Percentiles rank a stretch among this genome's conserved stretches.
These are phyloP conservation scores for Atrina japonica DNA, from an alignment of 2,888 invertebrate genomes.

Conservation along the genomic window DNA sequence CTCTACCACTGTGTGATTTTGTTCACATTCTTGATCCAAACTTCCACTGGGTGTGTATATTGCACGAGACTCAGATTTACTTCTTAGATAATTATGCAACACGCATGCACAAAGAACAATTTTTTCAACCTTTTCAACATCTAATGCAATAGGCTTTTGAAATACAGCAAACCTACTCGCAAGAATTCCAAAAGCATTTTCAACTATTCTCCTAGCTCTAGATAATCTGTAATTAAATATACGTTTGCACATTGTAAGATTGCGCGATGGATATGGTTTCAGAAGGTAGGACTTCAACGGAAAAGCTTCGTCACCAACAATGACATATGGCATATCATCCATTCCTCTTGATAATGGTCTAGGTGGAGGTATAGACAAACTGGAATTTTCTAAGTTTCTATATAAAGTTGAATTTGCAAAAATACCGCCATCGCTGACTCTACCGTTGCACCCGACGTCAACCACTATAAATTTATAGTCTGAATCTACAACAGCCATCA, in stretches of 20 bases:
- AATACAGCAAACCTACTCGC: slow-evolving; percentile 18
- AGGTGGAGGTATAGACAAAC: slow-evolving; percentile 7
- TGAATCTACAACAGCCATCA: slow-evolving; percentile 36
- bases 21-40: slow-evolving; percentile 18
- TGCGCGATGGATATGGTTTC: slow-evolving; percentile 44
- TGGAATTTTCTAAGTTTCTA: slow-evolving; percentile 7
- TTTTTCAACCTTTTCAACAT: slow-evolving; percentile 14
- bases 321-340: slow-evolving; percentile 22
- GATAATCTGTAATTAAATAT: slow-evolving; percentile 34
- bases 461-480: slow-evolving; percentile 39
- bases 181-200: slow-evolving; percentile 33
- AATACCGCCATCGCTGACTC: slow-evolving; percentile 32
- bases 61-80: background rate
- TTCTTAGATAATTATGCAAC: slow-evolving; percentile 32
- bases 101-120: slow-evolving; percentile 17
- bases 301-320: slow-evolving; percentile 34
- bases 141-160: slow-evolving; percentile 12
- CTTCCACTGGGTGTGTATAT: slow-evolving; percentile 19
- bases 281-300: slow-evolving; percentile 40
- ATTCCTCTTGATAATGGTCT: slow-evolving; percentile 23
- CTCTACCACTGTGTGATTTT: background rate
- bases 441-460: slow-evolving; percentile 41
- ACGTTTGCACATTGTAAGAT: slow-evolving; percentile 13
- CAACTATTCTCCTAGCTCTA: slow-evolving; percentile 19
- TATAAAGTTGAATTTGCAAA: slow-evolving; percentile 32